Conservation (phyloP, 2,113 vertebrate genomes). For the Leucopsar rothschildi region DNA sequence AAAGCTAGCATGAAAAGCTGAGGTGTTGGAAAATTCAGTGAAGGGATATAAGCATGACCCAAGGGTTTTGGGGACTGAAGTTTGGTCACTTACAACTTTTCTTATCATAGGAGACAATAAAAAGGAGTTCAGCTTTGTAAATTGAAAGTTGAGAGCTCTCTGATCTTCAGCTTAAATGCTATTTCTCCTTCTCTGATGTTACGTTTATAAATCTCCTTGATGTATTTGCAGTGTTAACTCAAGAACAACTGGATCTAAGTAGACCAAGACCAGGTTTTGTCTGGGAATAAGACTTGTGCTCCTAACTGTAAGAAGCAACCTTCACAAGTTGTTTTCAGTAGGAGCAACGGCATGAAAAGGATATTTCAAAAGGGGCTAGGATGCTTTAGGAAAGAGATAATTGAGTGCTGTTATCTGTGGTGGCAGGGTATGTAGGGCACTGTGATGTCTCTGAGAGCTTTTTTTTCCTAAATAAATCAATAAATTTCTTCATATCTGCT, state of each 20-base stretch:
- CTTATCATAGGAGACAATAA: neutral
- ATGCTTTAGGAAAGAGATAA: neutral
- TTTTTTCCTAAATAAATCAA: neutral
- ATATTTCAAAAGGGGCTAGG: neutral
- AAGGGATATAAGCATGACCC: neutral
- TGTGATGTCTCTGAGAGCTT: neutral
- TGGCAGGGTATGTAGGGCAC: neutral
- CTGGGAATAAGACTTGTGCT: neutral
- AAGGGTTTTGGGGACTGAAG: neutral
- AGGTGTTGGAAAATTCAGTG: neutral
- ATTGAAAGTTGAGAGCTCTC: neutral
- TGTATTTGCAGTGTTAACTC: neutral
- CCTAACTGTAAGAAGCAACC: neutral
- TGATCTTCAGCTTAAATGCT: neutral
- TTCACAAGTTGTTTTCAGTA: neutral
- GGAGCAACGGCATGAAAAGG: neutral
- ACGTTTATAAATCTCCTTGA: neutral
- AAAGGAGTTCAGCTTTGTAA: neutral
- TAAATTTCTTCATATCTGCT: neutral
- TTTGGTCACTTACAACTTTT: neutral
- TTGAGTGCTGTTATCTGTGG: neutral
- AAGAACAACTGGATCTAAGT: neutral
- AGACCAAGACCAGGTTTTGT: neutral
- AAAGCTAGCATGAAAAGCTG: neutral
- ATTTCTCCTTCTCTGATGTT: neutral